These are phyloP conservation scores for Balaeniceps rex DNA, from an alignment of 2,113 vertebrate species.

Conservation along the genomic window DNA sequence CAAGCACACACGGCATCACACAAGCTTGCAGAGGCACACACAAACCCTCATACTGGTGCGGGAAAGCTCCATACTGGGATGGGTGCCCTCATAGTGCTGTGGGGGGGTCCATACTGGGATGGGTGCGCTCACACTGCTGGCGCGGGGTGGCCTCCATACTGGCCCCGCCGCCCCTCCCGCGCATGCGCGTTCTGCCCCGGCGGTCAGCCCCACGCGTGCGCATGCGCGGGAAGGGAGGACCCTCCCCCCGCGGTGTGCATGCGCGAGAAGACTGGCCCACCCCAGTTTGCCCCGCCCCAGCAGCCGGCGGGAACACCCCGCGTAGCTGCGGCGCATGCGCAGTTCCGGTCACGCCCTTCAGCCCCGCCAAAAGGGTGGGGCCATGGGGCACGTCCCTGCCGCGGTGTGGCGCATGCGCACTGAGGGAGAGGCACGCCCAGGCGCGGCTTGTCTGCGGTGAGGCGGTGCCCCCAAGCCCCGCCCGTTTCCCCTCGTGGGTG, in stretches of 20 bases:
- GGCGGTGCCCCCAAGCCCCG: not conserved
- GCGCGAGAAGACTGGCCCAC: fast-evolving
- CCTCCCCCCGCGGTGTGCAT: fast-evolving
- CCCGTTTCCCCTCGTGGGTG: fast-evolving
- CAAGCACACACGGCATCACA: not conserved
- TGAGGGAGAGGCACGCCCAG: not conserved
- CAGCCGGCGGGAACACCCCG: not conserved
- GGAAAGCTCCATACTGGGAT: not conserved
- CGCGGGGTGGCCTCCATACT: no score
- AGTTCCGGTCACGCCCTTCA: fast-evolving
- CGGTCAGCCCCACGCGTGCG: fast-evolving
- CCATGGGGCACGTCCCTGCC: fast-evolving
- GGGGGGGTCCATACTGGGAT: fast-evolving
- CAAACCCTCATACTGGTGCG: not conserved
- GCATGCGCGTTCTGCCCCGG: not conserved
- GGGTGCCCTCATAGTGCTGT: not conserved
- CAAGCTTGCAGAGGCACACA: no score
- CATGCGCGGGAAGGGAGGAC: not conserved
- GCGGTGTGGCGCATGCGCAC: not conserved
- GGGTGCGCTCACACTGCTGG: fast-evolving
- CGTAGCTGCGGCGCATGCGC: not conserved
- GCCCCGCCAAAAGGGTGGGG: not conserved
- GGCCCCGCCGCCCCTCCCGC: not conserved
- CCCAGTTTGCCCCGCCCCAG: not conserved
- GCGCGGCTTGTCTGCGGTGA: not conserved